A percentile compares a stretch with the other conserved stretches of the same genome.
phyloP scores from a whole-genome alignment of 1,140 invertebrate genomes.

The Episyrphus balteatus region DNA sequence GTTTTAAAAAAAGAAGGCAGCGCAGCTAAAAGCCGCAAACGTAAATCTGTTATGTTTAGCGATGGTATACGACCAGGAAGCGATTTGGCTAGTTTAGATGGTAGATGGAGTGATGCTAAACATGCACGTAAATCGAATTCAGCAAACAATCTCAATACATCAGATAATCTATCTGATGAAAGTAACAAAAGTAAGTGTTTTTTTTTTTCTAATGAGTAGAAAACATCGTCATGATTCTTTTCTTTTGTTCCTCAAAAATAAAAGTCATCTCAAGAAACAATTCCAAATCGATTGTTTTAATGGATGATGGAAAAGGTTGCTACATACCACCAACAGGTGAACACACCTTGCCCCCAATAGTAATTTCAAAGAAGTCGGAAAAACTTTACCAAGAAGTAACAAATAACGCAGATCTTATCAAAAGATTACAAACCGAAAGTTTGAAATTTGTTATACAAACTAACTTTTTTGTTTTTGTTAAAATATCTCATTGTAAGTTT shows the following conservation, averaged over 20 bases:
- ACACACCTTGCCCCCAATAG: constrained; percentile 43
- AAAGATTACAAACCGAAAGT: constrained; percentile 47
- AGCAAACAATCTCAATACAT: constrained; percentile 3
- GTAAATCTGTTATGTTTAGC: constrained; percentile 78
- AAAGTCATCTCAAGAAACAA: constrained; percentile 11
- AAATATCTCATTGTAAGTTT: constrained; percentile 64
- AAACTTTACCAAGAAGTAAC: constrained; percentile 42
- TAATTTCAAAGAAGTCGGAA: constrained; percentile 9
- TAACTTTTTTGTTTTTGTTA: constrained; percentile 67
- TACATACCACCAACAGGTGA: constrained; percentile 45
- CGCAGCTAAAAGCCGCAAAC: constrained; percentile 44
- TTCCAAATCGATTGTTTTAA: constrained; percentile 18
- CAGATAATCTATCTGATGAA: no score
- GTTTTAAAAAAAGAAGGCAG: constrained; percentile 65
- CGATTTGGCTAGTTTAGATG: constrained; percentile 61
- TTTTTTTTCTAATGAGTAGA: background rate
- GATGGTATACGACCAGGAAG: constrained; percentile 85
- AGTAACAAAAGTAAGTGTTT: background rate
- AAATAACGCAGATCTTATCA: constrained; percentile 41
- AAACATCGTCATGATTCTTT: background rate
- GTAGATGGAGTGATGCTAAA: constrained; percentile 28
- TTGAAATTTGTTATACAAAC: constrained; percentile 68
- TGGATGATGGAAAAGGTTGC: constrained; percentile 39
- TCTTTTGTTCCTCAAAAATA: background rate
- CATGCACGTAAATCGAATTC: constrained; percentile 18